These are phyloP conservation scores for Dastarcus helophoroides DNA, from an alignment of 2,888 invertebrate genomes.

Conservation along the genomic window DNA sequence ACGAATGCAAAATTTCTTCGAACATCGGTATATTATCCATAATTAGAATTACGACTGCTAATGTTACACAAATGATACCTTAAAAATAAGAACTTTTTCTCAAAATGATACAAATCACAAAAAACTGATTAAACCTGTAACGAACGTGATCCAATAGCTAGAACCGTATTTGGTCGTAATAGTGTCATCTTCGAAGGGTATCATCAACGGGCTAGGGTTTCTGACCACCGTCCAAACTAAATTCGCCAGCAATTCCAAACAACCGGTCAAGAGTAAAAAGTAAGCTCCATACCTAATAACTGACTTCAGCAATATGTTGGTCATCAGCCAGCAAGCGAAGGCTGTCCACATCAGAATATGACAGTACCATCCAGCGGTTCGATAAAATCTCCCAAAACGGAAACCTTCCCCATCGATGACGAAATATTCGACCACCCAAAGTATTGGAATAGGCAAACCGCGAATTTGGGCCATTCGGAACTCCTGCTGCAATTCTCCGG, in stretches of 20 bases:
- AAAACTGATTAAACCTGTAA: slow-evolving; percentile 8
- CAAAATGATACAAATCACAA: background rate
- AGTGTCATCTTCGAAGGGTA: slow-evolving; percentile 40
- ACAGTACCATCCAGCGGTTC: slow-evolving; percentile 47
- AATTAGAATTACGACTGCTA: slow-evolving; percentile 35
- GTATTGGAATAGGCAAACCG: slow-evolving; percentile 46
- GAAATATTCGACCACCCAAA: slow-evolving; percentile 51
- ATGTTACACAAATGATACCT: slow-evolving; percentile 39
- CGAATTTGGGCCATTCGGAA: slow-evolving; percentile 43
- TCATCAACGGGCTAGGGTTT: slow-evolving; percentile 40
- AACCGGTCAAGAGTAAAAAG: slow-evolving; percentile 39
- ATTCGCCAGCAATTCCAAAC: slow-evolving; percentile 40
- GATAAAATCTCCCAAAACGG: slow-evolving; percentile 44
- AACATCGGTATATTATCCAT: slow-evolving; percentile 38
- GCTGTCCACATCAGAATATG: slow-evolving; percentile 47
- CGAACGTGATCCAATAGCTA: slow-evolving; percentile 42
- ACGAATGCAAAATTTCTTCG: slow-evolving; percentile 36
- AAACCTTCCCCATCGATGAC: slow-evolving; percentile 49
- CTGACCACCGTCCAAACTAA: slow-evolving; percentile 40
- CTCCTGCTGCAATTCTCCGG: slow-evolving; percentile 42
- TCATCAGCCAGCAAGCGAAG: slow-evolving; percentile 44
- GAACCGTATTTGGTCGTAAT: slow-evolving; percentile 39
- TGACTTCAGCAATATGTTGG: slow-evolving; percentile 42
- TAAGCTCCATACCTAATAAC: slow-evolving; percentile 43
- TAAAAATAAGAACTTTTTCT: slow-evolving; percentile 12